phyloP scores from a whole-genome alignment of 2,797 vertebrate species.

The Bryconaethiops microstoma region DNA sequence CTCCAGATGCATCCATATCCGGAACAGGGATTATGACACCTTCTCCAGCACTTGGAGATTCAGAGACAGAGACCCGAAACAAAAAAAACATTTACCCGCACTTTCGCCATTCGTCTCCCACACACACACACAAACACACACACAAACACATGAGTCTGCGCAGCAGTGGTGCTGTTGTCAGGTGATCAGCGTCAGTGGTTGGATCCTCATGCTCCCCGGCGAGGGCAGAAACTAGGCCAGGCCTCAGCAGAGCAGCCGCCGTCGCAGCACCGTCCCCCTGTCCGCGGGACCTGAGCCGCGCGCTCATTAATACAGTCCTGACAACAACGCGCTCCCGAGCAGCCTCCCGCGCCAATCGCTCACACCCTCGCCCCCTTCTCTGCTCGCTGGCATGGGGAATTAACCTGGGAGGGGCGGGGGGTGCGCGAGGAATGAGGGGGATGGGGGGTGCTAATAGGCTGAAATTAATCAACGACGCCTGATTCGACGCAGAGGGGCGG shows the following conservation, averaged over 20 bases:
- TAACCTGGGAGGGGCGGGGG: slow-evolving; percentile 62
- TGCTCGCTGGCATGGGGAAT: slow-evolving; percentile 67
- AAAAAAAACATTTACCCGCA: slow-evolving; percentile 37
- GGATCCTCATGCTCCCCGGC: slow-evolving; percentile 80
- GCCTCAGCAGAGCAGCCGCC: slow-evolving; percentile 75
- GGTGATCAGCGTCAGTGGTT: slow-evolving; percentile 84
- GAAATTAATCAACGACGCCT: slow-evolving; percentile 85
- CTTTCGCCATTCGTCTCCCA: slow-evolving; percentile 36
- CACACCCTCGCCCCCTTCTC: slow-evolving; percentile 72
- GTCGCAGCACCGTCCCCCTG: slow-evolving; percentile 58
- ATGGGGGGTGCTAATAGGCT: slow-evolving; percentile 83
- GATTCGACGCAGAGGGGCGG: slow-evolving; percentile 78
- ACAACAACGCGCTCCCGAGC: slow-evolving; percentile 82
- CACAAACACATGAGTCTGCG: slow-evolving; percentile 52
- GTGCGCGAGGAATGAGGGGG: slow-evolving; percentile 72
- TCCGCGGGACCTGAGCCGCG: slow-evolving; percentile 67
- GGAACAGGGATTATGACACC: slow-evolving; percentile 5
- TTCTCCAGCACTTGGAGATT: slow-evolving; percentile 23
- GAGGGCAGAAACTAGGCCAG: slow-evolving; percentile 84
- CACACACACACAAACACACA: slow-evolving; percentile 7
- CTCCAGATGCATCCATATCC: too few relatives aligned
- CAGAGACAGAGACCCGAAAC: slow-evolving; percentile 31
- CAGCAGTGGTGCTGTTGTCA: slow-evolving; percentile 78
- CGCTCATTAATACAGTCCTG: slow-evolving; percentile 84
- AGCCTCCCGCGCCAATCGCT: slow-evolving; percentile 76